Base-by-base conservation (phyloP, 2,113 vertebrate genomes). In the Clupea harengus region DNA sequence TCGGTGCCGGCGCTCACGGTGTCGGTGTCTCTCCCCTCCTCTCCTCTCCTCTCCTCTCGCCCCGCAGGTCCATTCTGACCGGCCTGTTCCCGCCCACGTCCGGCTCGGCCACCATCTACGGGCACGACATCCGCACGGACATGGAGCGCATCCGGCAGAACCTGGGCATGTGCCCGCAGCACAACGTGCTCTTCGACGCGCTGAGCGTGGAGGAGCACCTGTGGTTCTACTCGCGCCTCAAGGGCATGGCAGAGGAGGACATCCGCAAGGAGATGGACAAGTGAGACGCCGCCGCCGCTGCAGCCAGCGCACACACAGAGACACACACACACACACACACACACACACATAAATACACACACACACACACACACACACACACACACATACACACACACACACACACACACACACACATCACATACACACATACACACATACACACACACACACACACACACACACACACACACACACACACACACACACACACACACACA, bases 71-170 rank as follows among this genome's bases (percentile, higher is more conserved):
- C 15, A 99, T 99, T 92, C 95, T 99, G 88, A 99, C 98, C 0
- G 98, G 98, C 45, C 94, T 99, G 86, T 99, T 99, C 91, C 98
- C 98, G 0, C 98, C 98, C 0, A 98, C 98, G 0, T 99, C 98
- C 0, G 98, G 98, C 54, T 99, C 97, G 0, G 98, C 98, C 86
- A 99, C 97, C 75, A 99, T 99, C 89, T 99, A 99, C 0, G 97
- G 98, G 15, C 97, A 97, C 0, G 98, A 99, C 92, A 99, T 99
- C 90, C 97, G 98, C 82, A 99, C 97, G 0, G 98, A 99, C 92
- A 99, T 99, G 98, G 97, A 98, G 0, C 94, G 96, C 78, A 99
- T 99, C 84, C 95, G 98, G 3, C 97, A 99, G 94, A 99, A 98
- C 93, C 89, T 99, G 91, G 98, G 98, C 91, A 99, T 99, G 98